Evolutionary conservation across 2,888 invertebrate genomes (phyloP).

Genomic region (Amorpha juglandis): DNA sequence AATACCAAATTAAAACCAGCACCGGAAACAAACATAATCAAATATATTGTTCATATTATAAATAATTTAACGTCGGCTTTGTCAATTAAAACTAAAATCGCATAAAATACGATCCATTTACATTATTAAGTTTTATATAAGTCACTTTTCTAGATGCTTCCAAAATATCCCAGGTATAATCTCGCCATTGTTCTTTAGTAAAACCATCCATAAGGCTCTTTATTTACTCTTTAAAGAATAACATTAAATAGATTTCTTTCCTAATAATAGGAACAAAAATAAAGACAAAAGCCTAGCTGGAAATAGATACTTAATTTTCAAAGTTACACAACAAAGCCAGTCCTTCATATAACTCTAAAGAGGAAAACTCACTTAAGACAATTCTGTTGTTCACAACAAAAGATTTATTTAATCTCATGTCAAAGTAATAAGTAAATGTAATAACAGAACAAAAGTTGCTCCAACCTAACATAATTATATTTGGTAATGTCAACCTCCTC

Average conservation of each 20-base stretch:
- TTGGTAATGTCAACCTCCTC: constrained; percentile 24
- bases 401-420: constrained; percentile 36
- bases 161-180: too few species aligned
- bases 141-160: too few species aligned
- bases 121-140: too few species aligned
- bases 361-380: constrained; percentile 22
- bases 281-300: neutral
- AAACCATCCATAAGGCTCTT: too few species aligned
- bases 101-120: too few species aligned
- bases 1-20: too few species aligned
- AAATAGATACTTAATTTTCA: neutral
- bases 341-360: constrained; percentile 4
- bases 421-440: constrained; percentile 51
- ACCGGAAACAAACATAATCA: too few species aligned
- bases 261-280: neutral
- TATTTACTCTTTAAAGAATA: too few species aligned
- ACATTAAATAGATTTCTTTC: neutral
- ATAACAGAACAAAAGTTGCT: constrained; percentile 37
- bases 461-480: constrained; percentile 37
- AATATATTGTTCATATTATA: too few species aligned
- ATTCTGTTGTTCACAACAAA: constrained; percentile 16
- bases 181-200: too few species aligned
- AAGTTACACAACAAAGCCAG: constrained; percentile 15
- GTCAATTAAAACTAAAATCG: too few species aligned
- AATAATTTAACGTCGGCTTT: too few species aligned